Conservation (phyloP, 2,113 vertebrate species). For the Tachuris rubrigastra region DNA sequence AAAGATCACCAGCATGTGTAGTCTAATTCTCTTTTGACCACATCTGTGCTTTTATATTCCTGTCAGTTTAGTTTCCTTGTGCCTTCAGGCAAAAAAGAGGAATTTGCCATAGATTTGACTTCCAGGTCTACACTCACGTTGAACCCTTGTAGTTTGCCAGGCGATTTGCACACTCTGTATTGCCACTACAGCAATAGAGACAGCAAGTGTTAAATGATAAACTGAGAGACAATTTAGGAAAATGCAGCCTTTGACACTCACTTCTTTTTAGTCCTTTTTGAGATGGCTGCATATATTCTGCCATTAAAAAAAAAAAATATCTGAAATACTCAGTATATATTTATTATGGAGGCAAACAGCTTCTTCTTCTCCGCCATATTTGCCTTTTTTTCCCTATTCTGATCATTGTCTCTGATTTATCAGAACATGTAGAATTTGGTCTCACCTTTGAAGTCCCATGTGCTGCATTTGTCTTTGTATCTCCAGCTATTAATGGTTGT, state of each 20-base stretch:
- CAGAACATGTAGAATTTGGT: accelerated
- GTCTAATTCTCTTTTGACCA: background rate
- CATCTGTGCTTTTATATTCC: background rate
- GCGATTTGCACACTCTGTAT: background rate
- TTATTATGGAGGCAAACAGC: background rate
- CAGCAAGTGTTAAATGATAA: background rate
- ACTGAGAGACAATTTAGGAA: background rate
- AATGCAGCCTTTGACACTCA: background rate
- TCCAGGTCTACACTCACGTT: background rate
- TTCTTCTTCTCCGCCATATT: background rate
- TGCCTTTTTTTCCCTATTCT: background rate
- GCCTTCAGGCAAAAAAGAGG: background rate
- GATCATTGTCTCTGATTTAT: background rate
- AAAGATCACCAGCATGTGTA: background rate
- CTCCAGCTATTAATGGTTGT: background rate
- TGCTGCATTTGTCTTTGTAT: background rate
- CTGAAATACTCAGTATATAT: background rate
- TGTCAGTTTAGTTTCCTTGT: background rate
- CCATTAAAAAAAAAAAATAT: background rate
- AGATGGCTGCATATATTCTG: background rate
- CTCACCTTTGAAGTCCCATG: background rate
- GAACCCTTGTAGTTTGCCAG: background rate
- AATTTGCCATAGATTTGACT: background rate
- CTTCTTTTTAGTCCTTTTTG: background rate
- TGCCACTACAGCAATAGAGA: background rate